Evolutionary conservation across 2,113 vertebrate species (phyloP), one percentile per base, ranked within the genome.

Genomic region (Cisticola juncidis): DNA sequence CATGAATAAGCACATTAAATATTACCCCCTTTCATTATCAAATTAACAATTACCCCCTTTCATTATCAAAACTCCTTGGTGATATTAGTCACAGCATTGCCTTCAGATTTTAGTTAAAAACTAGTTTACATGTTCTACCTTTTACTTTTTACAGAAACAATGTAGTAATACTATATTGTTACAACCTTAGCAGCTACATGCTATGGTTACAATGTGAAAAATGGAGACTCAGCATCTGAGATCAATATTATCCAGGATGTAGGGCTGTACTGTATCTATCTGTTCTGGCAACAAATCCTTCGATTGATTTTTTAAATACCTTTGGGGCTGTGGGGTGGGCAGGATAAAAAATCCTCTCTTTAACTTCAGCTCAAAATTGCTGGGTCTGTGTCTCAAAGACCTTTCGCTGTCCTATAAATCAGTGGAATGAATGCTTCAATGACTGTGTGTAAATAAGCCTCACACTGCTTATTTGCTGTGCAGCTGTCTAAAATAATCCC

Each of bases 381-480:
- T 73, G 35, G n/a, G 40, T 93, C 42, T 95, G 58, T 87, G 73
- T 91, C 54, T 95, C 58, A 77, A 87, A 93, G 70, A 94, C 74
- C 66, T 95, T 95, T 93, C 70, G 21, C 14, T 60, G 90, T 80
- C 91, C 82, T 86, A 86, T 88, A 91, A 96, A 94, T 96, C 76
- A 94, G 68, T 65, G 62, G 65, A 93, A 81, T 92, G n/a, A 82
- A 94, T 94, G 92, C 76, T 91, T 94, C 92, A 80, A 71, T 74
- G 82, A 81, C 70, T 76, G 61, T 38, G 64, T 92, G 88, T 90
- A 95, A 98, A 97, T 95, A 95, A 92, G 44, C 81, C 76, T 71
- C 70, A 92, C 74, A 81, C 84, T 94, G 93, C 73, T 92, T 95
- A 81, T 92, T 88, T 94, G 40, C 80, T 91, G 89, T 66, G 68